These are phyloP conservation scores for Phthorimaea operculella DNA, from an alignment of 1,140 invertebrate species.

Conservation along the genomic window DNA sequence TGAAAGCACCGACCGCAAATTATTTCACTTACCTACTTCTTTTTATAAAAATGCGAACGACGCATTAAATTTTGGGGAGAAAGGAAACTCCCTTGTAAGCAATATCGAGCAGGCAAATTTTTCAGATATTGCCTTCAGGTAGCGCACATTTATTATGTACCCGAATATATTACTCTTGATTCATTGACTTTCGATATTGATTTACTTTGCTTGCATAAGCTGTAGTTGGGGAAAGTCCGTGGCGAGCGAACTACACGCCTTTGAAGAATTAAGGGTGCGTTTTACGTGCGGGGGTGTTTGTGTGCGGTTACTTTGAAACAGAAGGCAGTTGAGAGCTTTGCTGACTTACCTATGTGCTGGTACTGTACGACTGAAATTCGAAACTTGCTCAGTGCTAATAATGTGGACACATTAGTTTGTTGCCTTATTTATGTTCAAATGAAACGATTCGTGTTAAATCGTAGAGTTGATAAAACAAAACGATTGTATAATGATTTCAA, in stretches of 20 bases:
- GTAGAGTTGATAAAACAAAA: too few relatives aligned
- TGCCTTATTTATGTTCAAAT: too few relatives aligned
- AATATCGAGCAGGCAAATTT: constrained; percentile 68
- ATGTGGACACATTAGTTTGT: too few relatives aligned
- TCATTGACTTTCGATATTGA: constrained; percentile 68
- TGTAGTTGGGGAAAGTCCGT: constrained; percentile 54
- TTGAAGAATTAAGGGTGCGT: constrained; percentile 47
- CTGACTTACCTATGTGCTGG: constrained; percentile 9
- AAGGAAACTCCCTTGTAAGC: constrained; percentile 68
- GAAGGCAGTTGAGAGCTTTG: constrained; percentile 12
- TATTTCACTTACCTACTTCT: constrained; percentile 67
- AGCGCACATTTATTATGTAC: constrained; percentile 68
- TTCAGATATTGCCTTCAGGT: constrained; percentile 68
- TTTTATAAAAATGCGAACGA: constrained; percentile 67
- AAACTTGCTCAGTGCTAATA: background rate
- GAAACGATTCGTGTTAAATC: too few relatives aligned
- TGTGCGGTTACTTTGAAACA: constrained; percentile 28
- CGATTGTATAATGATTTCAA: too few relatives aligned
- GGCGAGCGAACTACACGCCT: constrained; percentile 41
- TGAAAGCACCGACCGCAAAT: constrained; percentile 61
- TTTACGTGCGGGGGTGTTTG: constrained; percentile 16
- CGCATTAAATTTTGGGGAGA: constrained; percentile 67
- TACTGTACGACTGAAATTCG: background rate
- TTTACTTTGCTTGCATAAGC: constrained; percentile 66
- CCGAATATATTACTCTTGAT: constrained; percentile 68